These are phyloP conservation scores for Drosophila imparisetae DNA, from an alignment of 2,888 invertebrate species.

Conservation along the genomic window DNA sequence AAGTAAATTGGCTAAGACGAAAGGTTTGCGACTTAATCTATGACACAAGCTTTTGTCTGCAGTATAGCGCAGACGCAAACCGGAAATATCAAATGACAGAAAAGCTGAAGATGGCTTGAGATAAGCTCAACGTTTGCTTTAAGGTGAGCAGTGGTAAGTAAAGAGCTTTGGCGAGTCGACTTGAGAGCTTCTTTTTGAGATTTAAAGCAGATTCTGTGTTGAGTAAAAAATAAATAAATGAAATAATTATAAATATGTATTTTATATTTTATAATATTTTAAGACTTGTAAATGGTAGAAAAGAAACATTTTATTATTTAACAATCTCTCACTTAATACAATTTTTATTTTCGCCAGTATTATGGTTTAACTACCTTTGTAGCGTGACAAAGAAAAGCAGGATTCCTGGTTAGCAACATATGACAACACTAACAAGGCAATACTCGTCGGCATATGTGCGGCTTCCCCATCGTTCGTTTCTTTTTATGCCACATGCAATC, in stretches of 20 bases:
- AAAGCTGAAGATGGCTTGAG: constrained; percentile 53
- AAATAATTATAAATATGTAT: neutral
- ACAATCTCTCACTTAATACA: neutral
- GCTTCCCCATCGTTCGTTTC: constrained; percentile 37
- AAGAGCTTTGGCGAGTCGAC: constrained; percentile 12
- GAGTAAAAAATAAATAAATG: neutral
- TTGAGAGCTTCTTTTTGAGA: neutral
- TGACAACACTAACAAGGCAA: constrained; percentile 56
- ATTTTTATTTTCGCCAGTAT: constrained; percentile 14
- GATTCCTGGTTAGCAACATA: constrained; percentile 52
- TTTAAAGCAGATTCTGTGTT: neutral
- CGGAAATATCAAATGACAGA: constrained; percentile 38
- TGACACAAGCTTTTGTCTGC: constrained; percentile 22
- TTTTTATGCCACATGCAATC: constrained; percentile 72
- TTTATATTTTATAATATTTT: neutral
- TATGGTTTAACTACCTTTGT: constrained; percentile 38
- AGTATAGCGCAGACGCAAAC: constrained; percentile 55
- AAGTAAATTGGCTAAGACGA: constrained; percentile 22
- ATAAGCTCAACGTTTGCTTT: constrained; percentile 34
- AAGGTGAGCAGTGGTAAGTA: constrained; percentile 5
- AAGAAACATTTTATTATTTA: neutral
- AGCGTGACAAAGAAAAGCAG: constrained; percentile 40
- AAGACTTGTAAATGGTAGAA: neutral
- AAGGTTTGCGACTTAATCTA: constrained; percentile 13
- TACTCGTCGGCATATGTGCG: constrained; percentile 44